A percentile compares a stretch with the other conserved stretches of the same genome.
Evolutionary conservation across 2,113 vertebrate genomes (phyloP).

Genomic region (Halichoeres trimaculatus): DNA sequence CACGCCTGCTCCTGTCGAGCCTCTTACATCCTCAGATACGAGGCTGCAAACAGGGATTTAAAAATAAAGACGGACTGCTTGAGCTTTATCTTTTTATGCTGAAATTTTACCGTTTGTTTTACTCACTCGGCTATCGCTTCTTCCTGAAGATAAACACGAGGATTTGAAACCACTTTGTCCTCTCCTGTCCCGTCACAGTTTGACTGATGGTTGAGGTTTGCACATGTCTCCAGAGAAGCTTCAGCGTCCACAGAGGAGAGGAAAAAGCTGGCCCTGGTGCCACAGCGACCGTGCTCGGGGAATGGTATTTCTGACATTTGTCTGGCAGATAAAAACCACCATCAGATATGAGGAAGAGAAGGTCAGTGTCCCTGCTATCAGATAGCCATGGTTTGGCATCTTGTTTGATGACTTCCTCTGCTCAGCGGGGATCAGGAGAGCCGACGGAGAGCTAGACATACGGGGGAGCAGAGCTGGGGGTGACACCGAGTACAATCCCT

Average conservation of each 20-base stretch:
- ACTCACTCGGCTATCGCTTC: not conserved
- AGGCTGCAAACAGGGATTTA: not conserved
- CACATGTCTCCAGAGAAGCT: slow-evolving; percentile 56
- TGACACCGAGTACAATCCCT: slow-evolving; percentile 16
- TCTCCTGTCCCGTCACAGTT: slow-evolving; percentile 27
- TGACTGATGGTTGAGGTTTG: slow-evolving; percentile 71
- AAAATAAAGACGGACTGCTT: not conserved
- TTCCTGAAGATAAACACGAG: not conserved
- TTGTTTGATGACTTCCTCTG: slow-evolving; percentile 64
- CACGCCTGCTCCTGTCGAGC: not conserved
- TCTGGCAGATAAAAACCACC: slow-evolving; percentile 78
- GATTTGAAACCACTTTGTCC: too few species aligned
- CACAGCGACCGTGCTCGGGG: slow-evolving; percentile 75
- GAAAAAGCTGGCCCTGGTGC: slow-evolving; percentile 46
- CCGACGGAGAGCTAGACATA: slow-evolving; percentile 19
- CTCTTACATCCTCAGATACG: not conserved
- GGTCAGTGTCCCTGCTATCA: slow-evolving; percentile 78
- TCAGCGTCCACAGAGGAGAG: slow-evolving; percentile 24
- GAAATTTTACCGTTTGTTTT: not conserved
- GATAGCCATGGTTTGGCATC: slow-evolving; percentile 64
- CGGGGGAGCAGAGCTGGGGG: not conserved
- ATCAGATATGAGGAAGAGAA: slow-evolving; percentile 81
- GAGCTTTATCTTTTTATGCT: not conserved
- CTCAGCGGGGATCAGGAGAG: slow-evolving; percentile 42
- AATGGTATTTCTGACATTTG: slow-evolving; percentile 83